Conservation (phyloP, 2,797 vertebrate species). For the Todus mexicanus region DNA sequence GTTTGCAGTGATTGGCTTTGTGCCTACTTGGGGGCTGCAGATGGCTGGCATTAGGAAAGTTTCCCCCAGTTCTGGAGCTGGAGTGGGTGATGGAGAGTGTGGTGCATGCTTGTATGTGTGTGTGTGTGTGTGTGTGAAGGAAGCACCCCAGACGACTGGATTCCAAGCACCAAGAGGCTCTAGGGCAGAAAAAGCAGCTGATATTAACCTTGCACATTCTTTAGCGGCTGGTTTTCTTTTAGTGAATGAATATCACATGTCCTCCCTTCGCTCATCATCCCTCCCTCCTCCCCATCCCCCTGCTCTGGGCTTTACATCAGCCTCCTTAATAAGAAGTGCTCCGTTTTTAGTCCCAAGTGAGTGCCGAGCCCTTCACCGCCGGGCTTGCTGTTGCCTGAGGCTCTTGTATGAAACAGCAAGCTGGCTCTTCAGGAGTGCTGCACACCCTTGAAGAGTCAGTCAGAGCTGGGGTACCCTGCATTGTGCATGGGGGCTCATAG, state of each 20-base stretch:
- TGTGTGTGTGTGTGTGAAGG: not conserved
- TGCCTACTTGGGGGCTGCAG: not conserved
- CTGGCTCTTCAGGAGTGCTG: not conserved
- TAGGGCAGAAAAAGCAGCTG: not conserved
- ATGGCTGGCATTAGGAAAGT: not conserved
- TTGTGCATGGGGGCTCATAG: not conserved
- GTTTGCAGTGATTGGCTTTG: not conserved
- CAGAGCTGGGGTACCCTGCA: not conserved
- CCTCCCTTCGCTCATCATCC: not conserved
- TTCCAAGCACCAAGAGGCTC: not conserved
- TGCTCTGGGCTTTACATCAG: slow-evolving; percentile 34
- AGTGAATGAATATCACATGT: slow-evolving; percentile 55
- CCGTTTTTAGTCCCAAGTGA: slow-evolving; percentile 35
- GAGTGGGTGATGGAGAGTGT: not conserved
- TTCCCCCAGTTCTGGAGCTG: not conserved
- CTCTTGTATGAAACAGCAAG: not conserved
- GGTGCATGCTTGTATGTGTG: not conserved
- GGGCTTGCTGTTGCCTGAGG: slow-evolving; percentile 1
- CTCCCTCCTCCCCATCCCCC: not conserved
- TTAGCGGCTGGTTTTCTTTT: slow-evolving; percentile 24
- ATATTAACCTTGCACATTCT: not conserved
- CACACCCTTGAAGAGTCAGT: not conserved
- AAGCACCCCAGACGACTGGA: not conserved
- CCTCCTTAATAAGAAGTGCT: slow-evolving; percentile 45
- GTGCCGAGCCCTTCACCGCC: not conserved